Evolutionary conservation across 2,113 vertebrate genomes (phyloP).

Genomic region (Himantopus leucocephalus): DNA sequence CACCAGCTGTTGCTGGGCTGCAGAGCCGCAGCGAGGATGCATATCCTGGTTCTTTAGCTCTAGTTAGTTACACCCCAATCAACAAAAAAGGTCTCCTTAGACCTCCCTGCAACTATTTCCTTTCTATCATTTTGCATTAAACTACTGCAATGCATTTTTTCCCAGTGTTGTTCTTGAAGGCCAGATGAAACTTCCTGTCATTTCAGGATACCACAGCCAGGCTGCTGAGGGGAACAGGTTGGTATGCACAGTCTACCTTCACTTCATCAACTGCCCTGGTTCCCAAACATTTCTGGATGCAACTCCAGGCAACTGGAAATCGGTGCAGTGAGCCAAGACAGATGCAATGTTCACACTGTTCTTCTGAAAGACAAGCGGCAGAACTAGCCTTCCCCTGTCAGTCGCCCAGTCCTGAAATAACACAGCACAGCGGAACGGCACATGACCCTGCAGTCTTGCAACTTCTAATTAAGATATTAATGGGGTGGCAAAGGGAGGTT

Average conservation of each 20-base stretch:
- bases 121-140: not conserved
- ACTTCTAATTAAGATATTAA: not conserved
- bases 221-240: not conserved
- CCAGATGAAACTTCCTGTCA: not conserved
- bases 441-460: not conserved
- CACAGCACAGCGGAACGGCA: fast-evolving
- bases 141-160: not conserved
- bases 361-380: not conserved
- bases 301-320: not conserved
- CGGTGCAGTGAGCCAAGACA: not conserved
- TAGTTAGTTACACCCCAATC: not conserved
- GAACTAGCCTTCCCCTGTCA: not conserved
- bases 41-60: not conserved
- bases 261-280: not conserved
- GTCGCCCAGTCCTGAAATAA: not conserved
- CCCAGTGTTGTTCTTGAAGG: not conserved
- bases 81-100: not conserved
- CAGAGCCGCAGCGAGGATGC: not conserved
- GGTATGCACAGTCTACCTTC: not conserved
- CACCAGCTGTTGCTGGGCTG: not conserved
- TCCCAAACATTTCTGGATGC: not conserved
- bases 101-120: not conserved
- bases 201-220: not conserved
- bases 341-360: not conserved
- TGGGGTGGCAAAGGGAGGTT: not conserved